These are phyloP conservation scores for Stomatorhinus walkeri DNA, from an alignment of 2,797 vertebrate genomes.

Conservation along the genomic window DNA sequence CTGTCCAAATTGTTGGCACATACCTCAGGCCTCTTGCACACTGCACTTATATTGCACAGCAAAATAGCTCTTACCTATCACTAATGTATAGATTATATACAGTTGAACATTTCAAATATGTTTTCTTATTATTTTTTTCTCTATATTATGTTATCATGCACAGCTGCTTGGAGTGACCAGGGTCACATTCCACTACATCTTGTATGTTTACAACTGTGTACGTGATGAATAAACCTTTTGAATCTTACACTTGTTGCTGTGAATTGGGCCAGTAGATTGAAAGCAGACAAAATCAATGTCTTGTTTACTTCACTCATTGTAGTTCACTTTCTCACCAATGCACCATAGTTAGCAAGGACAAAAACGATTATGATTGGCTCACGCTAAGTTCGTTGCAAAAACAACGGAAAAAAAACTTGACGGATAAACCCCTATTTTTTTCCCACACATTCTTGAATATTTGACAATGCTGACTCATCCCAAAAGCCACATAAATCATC, in stretches of 20 bases:
- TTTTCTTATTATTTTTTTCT: no score
- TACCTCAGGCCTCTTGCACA: no score
- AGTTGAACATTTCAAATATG: no score
- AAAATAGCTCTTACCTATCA: no score
- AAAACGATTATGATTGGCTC: background rate
- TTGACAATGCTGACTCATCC: background rate
- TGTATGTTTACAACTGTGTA: no score
- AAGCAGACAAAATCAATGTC: background rate
- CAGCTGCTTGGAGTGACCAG: no score
- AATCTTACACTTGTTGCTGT: background rate
- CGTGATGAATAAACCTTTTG: no score
- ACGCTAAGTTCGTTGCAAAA: background rate
- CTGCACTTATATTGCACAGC: no score
- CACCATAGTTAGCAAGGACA: background rate
- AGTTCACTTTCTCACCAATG: background rate
- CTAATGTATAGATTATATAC: no score
- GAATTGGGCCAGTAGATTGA: background rate
- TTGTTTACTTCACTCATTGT: background rate
- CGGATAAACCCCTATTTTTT: background rate
- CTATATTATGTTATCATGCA: no score
- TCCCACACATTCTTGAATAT: background rate
- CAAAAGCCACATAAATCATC: background rate
- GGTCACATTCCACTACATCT: no score
- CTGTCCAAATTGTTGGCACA: no score
- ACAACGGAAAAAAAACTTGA: background rate